phyloP scores from a whole-genome alignment of 2,113 vertebrate species.

The Rhabdomys dilectus region DNA sequence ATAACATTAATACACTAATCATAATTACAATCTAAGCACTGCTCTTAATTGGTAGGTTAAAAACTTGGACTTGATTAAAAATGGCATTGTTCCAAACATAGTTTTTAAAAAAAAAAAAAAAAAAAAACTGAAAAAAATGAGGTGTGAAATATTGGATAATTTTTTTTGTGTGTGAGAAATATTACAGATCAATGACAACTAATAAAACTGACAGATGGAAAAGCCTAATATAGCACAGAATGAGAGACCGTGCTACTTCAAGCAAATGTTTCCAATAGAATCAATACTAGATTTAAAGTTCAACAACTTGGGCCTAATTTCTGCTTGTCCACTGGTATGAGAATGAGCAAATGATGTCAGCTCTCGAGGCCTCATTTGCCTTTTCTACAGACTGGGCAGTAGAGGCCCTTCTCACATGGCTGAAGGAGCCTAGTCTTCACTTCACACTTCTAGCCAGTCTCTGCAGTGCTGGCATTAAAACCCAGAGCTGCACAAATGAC shows the following conservation, averaged over 20 bases:
- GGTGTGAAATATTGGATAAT: conserved; percentile 81
- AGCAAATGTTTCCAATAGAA: conserved; percentile 63
- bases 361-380: not conserved
- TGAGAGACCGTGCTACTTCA: conserved; percentile 64
- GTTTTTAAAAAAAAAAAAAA: conserved; percentile 8
- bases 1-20: conserved; percentile 71
- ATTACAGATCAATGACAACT: conserved; percentile 81
- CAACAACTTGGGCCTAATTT: conserved; percentile 24
- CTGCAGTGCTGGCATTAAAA: not conserved
- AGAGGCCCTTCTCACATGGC: not conserved
- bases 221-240: conserved; percentile 74
- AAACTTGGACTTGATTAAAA: conserved; percentile 74
- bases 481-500: not conserved
- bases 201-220: conserved; percentile 81
- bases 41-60: conserved; percentile 79
- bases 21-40: conserved; percentile 75
- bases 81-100: conserved; percentile 68
- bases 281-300: conserved; percentile 46
- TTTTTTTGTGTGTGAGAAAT: conserved; percentile 73
- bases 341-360: not conserved
- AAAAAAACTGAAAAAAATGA: conserved; percentile 61
- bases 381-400: not conserved
- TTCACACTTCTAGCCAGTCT: not conserved
- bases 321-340: not conserved
- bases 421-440: not conserved